Conservation (phyloP, 2,888 invertebrate species). For the Pardosa pseudoannulata region DNA sequence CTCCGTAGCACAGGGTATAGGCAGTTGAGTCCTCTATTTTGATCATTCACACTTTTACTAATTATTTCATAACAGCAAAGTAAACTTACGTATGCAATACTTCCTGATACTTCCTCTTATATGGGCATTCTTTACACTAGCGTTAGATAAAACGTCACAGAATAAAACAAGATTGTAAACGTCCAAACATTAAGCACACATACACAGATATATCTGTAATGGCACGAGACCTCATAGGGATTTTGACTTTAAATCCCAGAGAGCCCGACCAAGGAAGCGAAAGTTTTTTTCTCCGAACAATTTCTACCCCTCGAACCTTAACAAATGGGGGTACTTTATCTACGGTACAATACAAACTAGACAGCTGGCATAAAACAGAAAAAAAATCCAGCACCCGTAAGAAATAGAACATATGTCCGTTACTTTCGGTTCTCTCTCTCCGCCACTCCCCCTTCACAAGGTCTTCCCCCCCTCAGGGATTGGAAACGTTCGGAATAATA, state of each 20-base stretch:
- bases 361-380: constrained; percentile 11
- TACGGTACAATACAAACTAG: not conserved
- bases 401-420: constrained; percentile 60
- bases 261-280: not conserved
- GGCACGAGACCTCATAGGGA: too few relatives aligned
- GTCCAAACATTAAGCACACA: too few relatives aligned
- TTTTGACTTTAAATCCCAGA: not conserved
- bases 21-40: too few relatives aligned
- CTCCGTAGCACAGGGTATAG: too few relatives aligned
- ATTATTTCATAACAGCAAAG: too few relatives aligned
- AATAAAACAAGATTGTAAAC: too few relatives aligned
- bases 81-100: too few relatives aligned
- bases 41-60: too few relatives aligned
- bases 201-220: too few relatives aligned
- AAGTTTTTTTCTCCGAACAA: not conserved
- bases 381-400: constrained; percentile 16
- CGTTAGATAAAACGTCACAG: too few relatives aligned
- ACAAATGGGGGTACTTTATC: constrained; percentile 8
- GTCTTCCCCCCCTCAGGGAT: constrained; percentile 3
- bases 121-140: too few relatives aligned
- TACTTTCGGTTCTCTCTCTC: constrained; percentile 40
- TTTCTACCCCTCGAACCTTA: not conserved
- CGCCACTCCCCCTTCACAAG: not conserved
- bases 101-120: too few relatives aligned
- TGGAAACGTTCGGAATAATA: not conserved